Conservation (phyloP, 1,140 invertebrate species). For the Halyomorpha halys region DNA sequence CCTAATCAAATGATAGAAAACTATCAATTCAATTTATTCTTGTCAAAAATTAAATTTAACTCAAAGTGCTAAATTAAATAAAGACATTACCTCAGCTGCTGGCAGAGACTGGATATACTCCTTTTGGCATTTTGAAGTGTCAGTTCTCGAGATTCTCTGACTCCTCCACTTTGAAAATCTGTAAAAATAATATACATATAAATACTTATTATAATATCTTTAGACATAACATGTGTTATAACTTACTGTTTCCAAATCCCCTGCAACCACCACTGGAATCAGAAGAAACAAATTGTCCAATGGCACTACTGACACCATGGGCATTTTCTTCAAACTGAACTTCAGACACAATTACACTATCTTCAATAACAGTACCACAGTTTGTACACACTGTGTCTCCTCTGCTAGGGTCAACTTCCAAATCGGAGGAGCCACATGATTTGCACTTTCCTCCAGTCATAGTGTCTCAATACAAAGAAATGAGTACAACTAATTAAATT, state of each 20-base stretch:
- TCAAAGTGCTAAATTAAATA: no score
- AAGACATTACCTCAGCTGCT: conserved; percentile 49
- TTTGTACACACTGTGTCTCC: conserved; percentile 93
- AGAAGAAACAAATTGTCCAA: conserved; percentile 85
- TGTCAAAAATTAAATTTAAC: no score
- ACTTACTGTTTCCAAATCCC: conserved; percentile 56
- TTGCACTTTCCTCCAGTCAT: conserved; percentile 60
- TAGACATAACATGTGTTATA: background rate
- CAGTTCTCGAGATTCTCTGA: conserved; percentile 79
- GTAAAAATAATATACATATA: conserved; percentile 26
- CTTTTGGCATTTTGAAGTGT: conserved; percentile 78
- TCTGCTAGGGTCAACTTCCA: conserved; percentile 81
- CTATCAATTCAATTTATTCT: no score
- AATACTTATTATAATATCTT: background rate
- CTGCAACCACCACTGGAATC: conserved; percentile 73
- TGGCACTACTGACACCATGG: conserved; percentile 71
- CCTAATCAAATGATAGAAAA: no score
- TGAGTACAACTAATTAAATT: background rate
- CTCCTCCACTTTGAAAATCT: conserved; percentile 70
- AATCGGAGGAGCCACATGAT: conserved; percentile 87
- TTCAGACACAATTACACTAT: conserved; percentile 92
- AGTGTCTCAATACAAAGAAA: no score
- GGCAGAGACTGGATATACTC: conserved; percentile 65
- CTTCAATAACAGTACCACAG: conserved; percentile 92
- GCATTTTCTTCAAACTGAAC: conserved; percentile 90